Conservation (phyloP, 1,140 invertebrate genomes). For the Anoplolepis gracilipes region DNA sequence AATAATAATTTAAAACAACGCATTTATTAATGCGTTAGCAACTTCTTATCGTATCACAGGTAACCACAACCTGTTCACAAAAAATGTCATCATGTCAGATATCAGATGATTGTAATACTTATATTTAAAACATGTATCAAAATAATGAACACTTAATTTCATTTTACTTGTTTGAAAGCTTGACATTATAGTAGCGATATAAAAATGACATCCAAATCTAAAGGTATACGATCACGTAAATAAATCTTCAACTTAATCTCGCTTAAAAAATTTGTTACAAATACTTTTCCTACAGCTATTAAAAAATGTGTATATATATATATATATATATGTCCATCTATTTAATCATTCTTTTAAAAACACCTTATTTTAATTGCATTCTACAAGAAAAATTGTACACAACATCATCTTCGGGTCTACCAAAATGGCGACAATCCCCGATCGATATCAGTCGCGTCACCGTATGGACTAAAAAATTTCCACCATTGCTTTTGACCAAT, state of each 20-base stretch:
- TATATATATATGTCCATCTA: no score
- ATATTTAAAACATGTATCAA: background rate
- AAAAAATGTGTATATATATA: background rate
- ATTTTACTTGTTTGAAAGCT: background rate
- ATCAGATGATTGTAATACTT: background rate
- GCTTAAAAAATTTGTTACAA: background rate
- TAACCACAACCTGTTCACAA: background rate
- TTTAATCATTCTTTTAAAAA: slow-evolving; percentile 17
- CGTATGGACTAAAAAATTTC: slow-evolving; percentile 68
- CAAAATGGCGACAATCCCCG: slow-evolving; percentile 78
- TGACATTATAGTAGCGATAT: background rate
- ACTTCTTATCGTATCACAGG: background rate
- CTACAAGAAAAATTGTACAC: slow-evolving; percentile 34
- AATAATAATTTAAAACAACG: background rate
- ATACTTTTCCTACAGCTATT: background rate
- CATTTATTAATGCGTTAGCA: background rate
- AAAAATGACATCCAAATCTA: slow-evolving; percentile 28
- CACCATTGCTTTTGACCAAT: slow-evolving; percentile 70
- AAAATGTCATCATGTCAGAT: background rate
- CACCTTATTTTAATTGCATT: background rate
- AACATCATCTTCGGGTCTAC: slow-evolving; percentile 73
- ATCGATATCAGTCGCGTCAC: slow-evolving; percentile 67
- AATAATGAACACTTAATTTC: background rate
- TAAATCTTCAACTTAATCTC: background rate
- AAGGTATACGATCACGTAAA: slow-evolving; percentile 3